Conservation (phyloP, 2,113 vertebrate species). For the Phalacrocorax carbo region DNA sequence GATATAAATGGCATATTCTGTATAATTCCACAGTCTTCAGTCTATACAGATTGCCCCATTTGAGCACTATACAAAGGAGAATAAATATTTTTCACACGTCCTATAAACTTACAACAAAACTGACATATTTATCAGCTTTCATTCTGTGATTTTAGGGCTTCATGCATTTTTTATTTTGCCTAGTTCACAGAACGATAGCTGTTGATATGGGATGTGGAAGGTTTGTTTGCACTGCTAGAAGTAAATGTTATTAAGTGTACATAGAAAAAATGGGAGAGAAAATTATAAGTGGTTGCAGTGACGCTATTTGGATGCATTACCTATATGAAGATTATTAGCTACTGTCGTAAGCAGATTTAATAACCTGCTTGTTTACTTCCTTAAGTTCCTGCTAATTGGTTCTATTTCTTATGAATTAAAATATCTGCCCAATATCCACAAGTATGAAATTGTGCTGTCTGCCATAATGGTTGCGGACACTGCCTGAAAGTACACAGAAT, state of each 20-base stretch:
- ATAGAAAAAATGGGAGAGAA: background rate
- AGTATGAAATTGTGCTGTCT: background rate
- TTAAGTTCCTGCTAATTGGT: constrained; percentile 1
- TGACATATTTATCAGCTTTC: background rate
- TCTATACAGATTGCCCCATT: background rate
- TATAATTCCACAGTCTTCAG: background rate
- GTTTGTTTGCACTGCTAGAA: background rate
- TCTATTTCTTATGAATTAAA: constrained; percentile 3
- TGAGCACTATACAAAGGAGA: background rate
- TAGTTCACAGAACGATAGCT: background rate
- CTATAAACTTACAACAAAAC: background rate
- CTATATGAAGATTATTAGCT: constrained; percentile 2
- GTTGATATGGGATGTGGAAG: background rate
- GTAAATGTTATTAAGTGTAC: background rate
- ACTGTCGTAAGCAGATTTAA: background rate
- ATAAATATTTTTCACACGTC: background rate
- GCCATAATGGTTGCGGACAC: background rate
- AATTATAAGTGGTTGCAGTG: background rate
- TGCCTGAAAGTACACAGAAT: background rate
- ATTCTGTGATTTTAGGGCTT: constrained; percentile 8
- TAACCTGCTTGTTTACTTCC: constrained; percentile 33
- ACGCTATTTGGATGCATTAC: background rate
- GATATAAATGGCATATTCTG: background rate
- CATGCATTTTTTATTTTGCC: constrained; percentile 20
- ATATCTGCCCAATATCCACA: background rate